Evolutionary conservation across 1,140 invertebrate genomes (phyloP).

Genomic region (Ooceraea biroi): DNA sequence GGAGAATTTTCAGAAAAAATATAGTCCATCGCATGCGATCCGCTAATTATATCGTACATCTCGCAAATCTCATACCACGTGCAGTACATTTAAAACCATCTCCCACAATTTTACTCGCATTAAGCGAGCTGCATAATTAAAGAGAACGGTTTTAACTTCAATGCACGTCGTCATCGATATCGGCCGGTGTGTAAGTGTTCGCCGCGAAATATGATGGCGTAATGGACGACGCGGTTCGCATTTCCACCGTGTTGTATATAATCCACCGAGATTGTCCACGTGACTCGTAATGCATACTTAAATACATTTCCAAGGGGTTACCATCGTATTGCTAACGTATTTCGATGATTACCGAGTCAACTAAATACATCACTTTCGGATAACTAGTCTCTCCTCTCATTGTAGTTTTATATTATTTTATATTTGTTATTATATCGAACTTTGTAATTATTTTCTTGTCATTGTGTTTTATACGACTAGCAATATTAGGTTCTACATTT

Average conservation of each 20-base stretch:
- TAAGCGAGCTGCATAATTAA: conserved; percentile 56
- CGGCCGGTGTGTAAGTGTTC: conserved; percentile 39
- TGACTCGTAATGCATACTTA: conserved; percentile 59
- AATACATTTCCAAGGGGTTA: conserved; percentile 39
- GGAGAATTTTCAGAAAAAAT: background rate
- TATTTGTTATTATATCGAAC: background rate
- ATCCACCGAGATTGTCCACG: conserved; percentile 36
- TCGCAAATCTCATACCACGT: background rate
- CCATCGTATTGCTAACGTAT: conserved; percentile 26
- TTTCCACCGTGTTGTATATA: conserved; percentile 42
- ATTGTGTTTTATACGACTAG: background rate
- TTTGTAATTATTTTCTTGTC: background rate
- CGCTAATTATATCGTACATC: conserved; percentile 19
- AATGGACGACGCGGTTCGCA: conserved; percentile 45
- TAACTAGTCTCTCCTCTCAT: background rate
- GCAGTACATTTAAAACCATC: conserved; percentile 15
- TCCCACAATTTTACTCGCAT: conserved; percentile 41
- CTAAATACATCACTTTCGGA: conserved; percentile 3
- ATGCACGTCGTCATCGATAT: conserved; percentile 48
- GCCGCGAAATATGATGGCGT: conserved; percentile 38
- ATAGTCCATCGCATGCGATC: background rate
- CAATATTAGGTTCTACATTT: background rate
- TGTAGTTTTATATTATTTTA: background rate
- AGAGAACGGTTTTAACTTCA: conserved; percentile 49
- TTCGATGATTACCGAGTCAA: conserved; percentile 24